A percentile compares a stretch with the other conserved stretches of the same genome.
Evolutionary conservation across 2,113 vertebrate species (phyloP).

Genomic region (Neomonachus schauinslandi): DNA sequence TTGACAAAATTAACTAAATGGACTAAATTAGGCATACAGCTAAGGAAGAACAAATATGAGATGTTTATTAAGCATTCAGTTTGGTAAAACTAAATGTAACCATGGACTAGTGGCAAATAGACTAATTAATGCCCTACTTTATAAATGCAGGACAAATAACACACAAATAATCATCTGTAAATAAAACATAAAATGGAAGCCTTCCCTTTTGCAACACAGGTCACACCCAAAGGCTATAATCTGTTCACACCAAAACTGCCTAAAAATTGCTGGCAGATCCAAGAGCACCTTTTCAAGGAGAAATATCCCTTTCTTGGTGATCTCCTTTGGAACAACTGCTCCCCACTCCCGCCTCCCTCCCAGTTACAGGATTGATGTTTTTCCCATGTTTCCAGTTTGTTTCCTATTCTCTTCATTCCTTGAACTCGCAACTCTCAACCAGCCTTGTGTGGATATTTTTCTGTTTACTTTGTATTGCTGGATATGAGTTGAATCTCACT

Average conservation of each 20-base stretch:
- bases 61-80: neutral
- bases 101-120: neutral
- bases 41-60: neutral
- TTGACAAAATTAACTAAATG: conserved; percentile 38
- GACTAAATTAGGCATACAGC: neutral
- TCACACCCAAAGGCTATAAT: neutral
- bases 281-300: neutral
- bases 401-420: neutral
- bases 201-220: neutral
- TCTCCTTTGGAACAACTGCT: neutral
- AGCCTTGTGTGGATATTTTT: neutral
- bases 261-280: neutral
- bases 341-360: neutral
- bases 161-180: neutral
- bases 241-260: neutral
- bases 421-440: neutral
- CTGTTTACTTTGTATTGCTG: neutral
- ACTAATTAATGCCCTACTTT: neutral
- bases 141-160: neutral
- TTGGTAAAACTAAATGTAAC: conserved; percentile 16
- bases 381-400: neutral
- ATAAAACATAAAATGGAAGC: neutral
- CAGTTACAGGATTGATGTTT: neutral
- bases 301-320: neutral
- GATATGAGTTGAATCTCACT: neutral